phyloP scores from a whole-genome alignment of 2,888 invertebrate genomes.

The Watsonalla cultraria region DNA sequence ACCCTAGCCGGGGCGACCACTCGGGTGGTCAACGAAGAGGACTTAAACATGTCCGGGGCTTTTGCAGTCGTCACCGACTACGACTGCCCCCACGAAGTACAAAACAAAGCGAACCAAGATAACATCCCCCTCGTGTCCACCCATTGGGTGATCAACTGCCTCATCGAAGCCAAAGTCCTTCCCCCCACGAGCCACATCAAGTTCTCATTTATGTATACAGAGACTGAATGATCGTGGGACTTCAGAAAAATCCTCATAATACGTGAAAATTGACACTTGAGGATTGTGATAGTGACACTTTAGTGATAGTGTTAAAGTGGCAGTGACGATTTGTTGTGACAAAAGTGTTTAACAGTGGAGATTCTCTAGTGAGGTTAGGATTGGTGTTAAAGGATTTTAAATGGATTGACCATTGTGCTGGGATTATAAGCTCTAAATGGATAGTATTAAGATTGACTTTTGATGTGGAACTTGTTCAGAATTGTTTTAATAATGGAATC shows the following conservation, averaged over 20 bases:
- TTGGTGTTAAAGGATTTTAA: too few species aligned
- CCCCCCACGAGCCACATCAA: constrained; percentile 69
- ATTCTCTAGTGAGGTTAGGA: too few species aligned
- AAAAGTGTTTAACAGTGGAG: not conserved
- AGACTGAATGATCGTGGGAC: constrained; percentile 77
- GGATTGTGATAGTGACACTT: constrained; percentile 14
- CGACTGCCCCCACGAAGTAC: constrained; percentile 78
- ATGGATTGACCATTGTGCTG: too few species aligned
- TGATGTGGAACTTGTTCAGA: too few species aligned
- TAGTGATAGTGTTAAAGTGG: constrained; percentile 11
- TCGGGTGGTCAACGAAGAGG: constrained; percentile 65
- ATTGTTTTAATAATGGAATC: too few species aligned
- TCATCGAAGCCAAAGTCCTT: constrained; percentile 79
- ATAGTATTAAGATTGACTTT: too few species aligned
- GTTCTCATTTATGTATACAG: constrained; percentile 75
- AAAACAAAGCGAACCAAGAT: constrained; percentile 75
- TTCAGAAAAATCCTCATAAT: constrained; percentile 69
- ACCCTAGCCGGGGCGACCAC: constrained; percentile 76
- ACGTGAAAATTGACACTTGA: constrained; percentile 71
- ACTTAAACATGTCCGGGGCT: constrained; percentile 65
- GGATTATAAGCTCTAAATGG: too few species aligned
- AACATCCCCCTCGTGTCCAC: constrained; percentile 82
- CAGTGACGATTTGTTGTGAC: not conserved
- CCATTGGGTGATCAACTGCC: constrained; percentile 83
- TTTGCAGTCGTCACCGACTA: constrained; percentile 80